A percentile compares a stretch with the other conserved stretches of the same genome.
Conservation (phyloP, 2,113 vertebrate genomes). For the Gymnobelideus leadbeateri region DNA sequence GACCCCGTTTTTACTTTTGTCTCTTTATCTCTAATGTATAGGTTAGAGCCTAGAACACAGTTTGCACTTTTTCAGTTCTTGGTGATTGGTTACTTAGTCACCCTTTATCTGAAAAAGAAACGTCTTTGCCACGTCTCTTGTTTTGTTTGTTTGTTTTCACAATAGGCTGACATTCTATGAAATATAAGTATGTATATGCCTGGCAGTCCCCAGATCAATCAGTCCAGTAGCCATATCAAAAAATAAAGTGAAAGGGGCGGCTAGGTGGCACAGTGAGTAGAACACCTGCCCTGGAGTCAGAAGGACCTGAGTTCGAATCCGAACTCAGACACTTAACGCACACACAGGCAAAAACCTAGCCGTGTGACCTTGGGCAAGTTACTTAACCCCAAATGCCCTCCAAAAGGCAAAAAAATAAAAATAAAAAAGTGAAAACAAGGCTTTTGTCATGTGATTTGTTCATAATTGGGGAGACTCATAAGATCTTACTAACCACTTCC, state of each 20-base stretch:
- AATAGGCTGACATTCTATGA: neutral
- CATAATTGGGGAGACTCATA: neutral
- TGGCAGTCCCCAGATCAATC: neutral
- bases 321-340: no score
- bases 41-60: no score
- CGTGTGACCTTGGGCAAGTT: no score
- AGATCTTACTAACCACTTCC: neutral
- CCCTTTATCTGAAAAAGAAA: neutral
- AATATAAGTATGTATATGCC: neutral
- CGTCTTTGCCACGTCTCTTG: no score
- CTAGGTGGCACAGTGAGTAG: no score
- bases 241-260: neutral
- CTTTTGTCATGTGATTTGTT: neutral
- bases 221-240: neutral
- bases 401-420: no score
- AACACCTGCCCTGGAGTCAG: no score
- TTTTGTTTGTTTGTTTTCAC: neutral
- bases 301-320: no score
- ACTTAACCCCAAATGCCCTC: no score
- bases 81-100: neutral
- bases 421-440: neutral
- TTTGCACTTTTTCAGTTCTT: neutral
- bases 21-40: neutral
- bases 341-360: no score
- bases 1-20: neutral